phyloP scores from a whole-genome alignment of 2,888 invertebrate species.

The Mycalesis mineus region DNA sequence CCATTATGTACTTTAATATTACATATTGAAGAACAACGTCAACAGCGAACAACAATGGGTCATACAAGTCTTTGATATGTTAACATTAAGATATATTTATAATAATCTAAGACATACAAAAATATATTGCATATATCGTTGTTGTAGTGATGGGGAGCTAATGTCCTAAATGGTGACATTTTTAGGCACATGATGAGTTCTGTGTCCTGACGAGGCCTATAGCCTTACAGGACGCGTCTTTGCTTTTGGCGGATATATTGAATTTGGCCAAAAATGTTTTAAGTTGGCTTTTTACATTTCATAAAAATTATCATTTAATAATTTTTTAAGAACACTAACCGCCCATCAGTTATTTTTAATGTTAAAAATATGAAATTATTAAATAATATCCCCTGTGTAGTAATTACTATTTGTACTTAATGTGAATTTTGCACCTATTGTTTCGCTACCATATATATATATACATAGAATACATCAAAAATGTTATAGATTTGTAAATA shows the following conservation, averaged over 20 bases:
- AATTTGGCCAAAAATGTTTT: too few species aligned
- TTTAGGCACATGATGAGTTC: neutral
- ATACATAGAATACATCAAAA: conserved; percentile 12
- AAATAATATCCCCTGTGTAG: conserved; percentile 34
- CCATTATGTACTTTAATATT: conserved; percentile 46
- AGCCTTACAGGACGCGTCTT: too few species aligned
- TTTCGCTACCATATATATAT: conserved; percentile 4
- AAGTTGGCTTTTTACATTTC: too few species aligned
- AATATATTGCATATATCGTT: conserved; percentile 72
- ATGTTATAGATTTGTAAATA: conserved; percentile 21
- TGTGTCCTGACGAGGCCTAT: too few species aligned
- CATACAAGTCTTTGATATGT: conserved; percentile 61
- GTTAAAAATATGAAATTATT: conserved; percentile 44
- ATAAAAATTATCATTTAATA: too few species aligned
- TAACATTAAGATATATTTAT: conserved; percentile 42
- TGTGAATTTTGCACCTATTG: conserved; percentile 42
- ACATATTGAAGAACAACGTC: conserved; percentile 46
- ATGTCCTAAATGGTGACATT: neutral
- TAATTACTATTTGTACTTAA: conserved; percentile 50
- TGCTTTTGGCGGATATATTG: too few species aligned
- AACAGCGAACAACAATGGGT: conserved; percentile 31
- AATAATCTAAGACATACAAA: conserved; percentile 57
- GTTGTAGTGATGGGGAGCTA: conserved; percentile 38
- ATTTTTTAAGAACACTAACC: neutral
- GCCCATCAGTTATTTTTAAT: conserved; percentile 36